A percentile compares a stretch with the other conserved stretches of the same genome.
phyloP scores from a whole-genome alignment of 1,140 invertebrate species.

The Pentalonia nigronervosa region DNA sequence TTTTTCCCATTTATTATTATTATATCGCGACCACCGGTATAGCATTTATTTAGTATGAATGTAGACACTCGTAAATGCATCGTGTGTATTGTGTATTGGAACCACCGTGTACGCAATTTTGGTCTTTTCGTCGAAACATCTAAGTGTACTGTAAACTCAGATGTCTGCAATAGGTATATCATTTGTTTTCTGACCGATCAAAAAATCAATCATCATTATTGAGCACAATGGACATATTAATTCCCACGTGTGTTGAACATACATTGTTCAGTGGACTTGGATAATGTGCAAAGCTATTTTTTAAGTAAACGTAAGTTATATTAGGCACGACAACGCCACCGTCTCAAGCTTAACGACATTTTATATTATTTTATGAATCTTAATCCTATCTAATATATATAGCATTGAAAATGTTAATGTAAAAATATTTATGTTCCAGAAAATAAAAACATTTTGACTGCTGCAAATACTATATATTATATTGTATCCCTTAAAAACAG shows the following conservation, averaged over 20 bases:
- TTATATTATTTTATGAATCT: neutral
- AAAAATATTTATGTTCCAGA: neutral
- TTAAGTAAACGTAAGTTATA: neutral
- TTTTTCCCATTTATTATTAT: neutral
- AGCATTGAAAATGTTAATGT: neutral
- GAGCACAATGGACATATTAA: neutral
- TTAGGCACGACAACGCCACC: too few species aligned
- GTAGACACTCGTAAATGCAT: neutral
- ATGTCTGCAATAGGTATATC: neutral
- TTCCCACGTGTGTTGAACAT: neutral
- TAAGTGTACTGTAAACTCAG: neutral
- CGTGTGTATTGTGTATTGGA: neutral
- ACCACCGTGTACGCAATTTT: neutral
- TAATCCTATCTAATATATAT: neutral
- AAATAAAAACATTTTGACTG: neutral
- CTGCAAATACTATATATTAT: neutral
- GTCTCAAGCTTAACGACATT: too few species aligned
- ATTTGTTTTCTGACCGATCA: neutral
- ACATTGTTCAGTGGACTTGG: neutral
- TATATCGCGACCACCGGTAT: neutral
- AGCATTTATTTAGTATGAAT: neutral
- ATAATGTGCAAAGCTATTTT: neutral
- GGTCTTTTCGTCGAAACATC: neutral
- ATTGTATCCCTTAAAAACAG: too few species aligned
- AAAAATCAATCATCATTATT: neutral